Base-by-base conservation (phyloP, 2,797 vertebrate species). In the Argentina silus region DNA sequence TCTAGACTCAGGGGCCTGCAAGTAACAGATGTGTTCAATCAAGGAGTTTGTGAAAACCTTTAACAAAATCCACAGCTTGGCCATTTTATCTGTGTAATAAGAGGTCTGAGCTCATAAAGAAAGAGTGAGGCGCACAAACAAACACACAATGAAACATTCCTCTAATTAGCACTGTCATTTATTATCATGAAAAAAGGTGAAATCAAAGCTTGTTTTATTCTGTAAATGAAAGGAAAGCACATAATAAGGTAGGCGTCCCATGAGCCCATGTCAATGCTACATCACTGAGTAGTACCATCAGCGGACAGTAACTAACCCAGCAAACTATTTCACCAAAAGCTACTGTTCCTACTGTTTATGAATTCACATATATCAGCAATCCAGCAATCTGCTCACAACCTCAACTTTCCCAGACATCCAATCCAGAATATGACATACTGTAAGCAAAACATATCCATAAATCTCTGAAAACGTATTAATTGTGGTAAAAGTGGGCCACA, bases 241-340 rank as follows among this genome's bases (percentile, higher is more conserved):
- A 93, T 93, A 94, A 94, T 93, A 90, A 93, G 93, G 92, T 91
- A 67, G 91, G 88, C 73, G 85, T 95, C 94, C 93, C 93, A 79
- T 86, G 94, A 93, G 94, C 91, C 92, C 93, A 90, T 94, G 94
- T 95, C 94, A 95, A 95, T 95, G 94, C 94, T 94, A 94, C 93
- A 95, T 95, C 93, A 95, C 93, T 93, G 92, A 94, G 91, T 81
- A 56, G 17, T 73, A 81, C 68, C 60, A 92, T 91, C 90, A 92
- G 92, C 91, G 94, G 95, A 95, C 91, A 92, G 93, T 94, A 91
- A 91, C 93, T 94, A 95, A 94, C 92, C 93, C 87, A 94, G 90
- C 89, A 88, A 92, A 93, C 90, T 94, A 92, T 45, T 66, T 66
- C 47, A 50, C 23, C 6, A n/a, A 36, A 43, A 63, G n/a, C 15